Conservation (phyloP, 2,797 vertebrate species). For the Phrynocephalus vlangalii region DNA sequence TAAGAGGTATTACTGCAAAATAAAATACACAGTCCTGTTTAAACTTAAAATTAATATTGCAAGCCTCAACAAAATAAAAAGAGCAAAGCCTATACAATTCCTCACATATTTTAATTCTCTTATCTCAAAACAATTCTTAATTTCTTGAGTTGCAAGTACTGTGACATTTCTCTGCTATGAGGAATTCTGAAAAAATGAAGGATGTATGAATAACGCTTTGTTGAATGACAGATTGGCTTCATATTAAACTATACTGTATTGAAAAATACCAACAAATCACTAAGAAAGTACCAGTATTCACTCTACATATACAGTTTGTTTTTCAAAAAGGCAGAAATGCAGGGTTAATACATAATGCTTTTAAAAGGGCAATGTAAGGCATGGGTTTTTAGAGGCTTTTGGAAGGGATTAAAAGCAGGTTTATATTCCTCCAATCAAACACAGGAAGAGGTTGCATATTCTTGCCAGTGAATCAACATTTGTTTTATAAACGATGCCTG, state of each 20-base stretch:
- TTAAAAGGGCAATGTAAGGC: constrained; percentile 70
- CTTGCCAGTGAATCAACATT: constrained; percentile 43
- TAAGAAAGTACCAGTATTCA: constrained; percentile 10
- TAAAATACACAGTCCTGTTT: constrained; percentile 18
- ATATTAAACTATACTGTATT: constrained; percentile 43
- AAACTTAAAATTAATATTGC: constrained; percentile 41
- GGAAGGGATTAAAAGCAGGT: constrained; percentile 40
- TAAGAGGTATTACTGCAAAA: background rate
- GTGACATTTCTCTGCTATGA: constrained; percentile 48
- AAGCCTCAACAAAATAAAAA: constrained; percentile 55
- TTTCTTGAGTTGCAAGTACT: constrained; percentile 62
- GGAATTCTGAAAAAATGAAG: constrained; percentile 37
- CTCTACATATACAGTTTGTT: constrained; percentile 12
- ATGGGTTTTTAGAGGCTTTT: constrained; percentile 69
- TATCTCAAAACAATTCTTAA: constrained; percentile 50
- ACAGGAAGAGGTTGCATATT: constrained; percentile 44
- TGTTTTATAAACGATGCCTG: constrained; percentile 56
- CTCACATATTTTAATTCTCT: constrained; percentile 49
- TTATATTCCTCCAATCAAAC: constrained; percentile 52
- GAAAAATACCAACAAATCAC: constrained; percentile 21
- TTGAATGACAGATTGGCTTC: background rate
- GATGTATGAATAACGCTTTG: constrained; percentile 29
- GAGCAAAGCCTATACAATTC: constrained; percentile 39
- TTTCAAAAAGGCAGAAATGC: constrained; percentile 49
- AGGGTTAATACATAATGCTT: constrained; percentile 56